Evolutionary conservation across 2,113 vertebrate genomes (phyloP), one percentile per base, ranked within the genome.

Genomic region (Oreamnos americanus): DNA sequence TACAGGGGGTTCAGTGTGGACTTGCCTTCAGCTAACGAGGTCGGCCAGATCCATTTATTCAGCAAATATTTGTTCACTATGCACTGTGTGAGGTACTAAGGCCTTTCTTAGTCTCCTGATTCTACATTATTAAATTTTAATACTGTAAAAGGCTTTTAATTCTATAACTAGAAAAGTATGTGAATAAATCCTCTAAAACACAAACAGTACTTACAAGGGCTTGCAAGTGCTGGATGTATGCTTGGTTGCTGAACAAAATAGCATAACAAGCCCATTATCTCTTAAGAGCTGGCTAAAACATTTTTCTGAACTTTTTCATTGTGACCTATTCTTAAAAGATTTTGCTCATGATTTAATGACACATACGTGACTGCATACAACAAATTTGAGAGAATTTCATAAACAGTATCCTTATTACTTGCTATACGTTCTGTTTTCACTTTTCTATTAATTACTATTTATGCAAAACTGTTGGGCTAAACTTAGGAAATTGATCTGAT

Each of bases 111-210:
- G 91, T 97, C 90, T 53, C 51, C 74, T 98, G 95, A 96, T 90
- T 98, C 89, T 97, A 55, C 55, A 83, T 98, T 96, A 98, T 97
- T 98, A 97, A 98, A 97, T 94, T 96, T 95, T 98, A 96, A 88
- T 96, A 81, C 94, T 97, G 86, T 98, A 91, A 98, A 98, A 94
- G 53, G 21, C 89, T 94, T 89, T 98, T 97, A 98, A 97, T 98
- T 98, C 97, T 98, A n/a, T 97, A 95, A 95, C 93, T 94, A 89
- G 89, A 64, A 96, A 98, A 97, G 97, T 98, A 98, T 98, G 97
- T 96, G 96, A 91, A 89, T 96, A 97, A 98, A 96, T 98, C 97
- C 89, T 93, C 88, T 89, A 78, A 64, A 97, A 97, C 94, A 93
- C 96, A 98, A 98, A 92, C 86, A 96, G 83, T 96, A 55, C 64